Conservation (phyloP, 1,140 invertebrate genomes). For the Colletes gigas region DNA sequence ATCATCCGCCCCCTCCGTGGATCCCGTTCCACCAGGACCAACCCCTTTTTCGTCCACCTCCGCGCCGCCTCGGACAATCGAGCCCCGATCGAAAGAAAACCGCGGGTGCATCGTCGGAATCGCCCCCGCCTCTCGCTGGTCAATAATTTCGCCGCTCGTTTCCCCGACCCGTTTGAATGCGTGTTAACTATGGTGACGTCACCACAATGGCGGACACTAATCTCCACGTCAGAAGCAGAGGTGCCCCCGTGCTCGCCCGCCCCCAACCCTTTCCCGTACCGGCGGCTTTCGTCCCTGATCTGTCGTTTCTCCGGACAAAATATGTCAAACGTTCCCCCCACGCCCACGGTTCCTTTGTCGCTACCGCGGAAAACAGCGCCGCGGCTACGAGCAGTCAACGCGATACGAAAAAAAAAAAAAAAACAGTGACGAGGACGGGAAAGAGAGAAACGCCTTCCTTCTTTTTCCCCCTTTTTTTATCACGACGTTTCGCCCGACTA, state of each 20-base stretch:
- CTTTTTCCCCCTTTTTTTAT: not conserved
- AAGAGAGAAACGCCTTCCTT: not conserved
- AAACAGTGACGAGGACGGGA: not conserved
- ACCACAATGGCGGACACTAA: conserved; percentile 82
- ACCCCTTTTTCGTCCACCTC: not conserved
- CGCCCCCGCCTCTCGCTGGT: conserved; percentile 24
- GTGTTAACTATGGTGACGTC: conserved; percentile 80
- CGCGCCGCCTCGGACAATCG: not conserved
- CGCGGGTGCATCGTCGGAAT: not conserved
- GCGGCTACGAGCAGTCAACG: not conserved
- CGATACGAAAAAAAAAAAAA: conserved; percentile 8
- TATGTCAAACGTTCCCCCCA: conserved; percentile 77
- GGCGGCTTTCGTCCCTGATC: conserved; percentile 74
- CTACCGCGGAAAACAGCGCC: conserved; percentile 21
- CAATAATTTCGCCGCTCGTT: conserved; percentile 66
- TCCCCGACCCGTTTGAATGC: conserved; percentile 72
- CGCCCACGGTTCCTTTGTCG: conserved; percentile 24
- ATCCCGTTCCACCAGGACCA: no score
- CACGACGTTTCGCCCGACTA: not conserved
- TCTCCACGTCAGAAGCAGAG: conserved; percentile 81
- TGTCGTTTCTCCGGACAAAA: conserved; percentile 79
- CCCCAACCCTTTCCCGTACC: conserved; percentile 59
- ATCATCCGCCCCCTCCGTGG: conserved; percentile 13
- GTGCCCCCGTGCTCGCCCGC: conserved; percentile 58
- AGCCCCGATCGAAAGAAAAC: not conserved